phyloP scores from a whole-genome alignment of 2,797 vertebrate species.

The Leptatherina wallacei region DNA sequence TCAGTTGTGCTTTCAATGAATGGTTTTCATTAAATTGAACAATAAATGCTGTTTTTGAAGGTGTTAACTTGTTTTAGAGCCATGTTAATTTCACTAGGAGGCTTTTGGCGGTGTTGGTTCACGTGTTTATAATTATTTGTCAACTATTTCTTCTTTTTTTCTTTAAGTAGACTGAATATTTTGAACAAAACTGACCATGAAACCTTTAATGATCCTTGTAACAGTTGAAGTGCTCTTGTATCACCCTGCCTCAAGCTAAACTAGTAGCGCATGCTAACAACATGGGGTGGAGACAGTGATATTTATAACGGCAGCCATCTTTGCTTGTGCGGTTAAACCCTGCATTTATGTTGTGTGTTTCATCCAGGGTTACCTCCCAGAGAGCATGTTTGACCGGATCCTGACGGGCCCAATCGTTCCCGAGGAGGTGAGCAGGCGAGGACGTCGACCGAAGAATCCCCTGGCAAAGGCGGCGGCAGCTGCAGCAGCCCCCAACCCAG shows the following conservation, averaged over 20 bases:
- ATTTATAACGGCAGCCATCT: neutral
- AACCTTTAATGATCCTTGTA: neutral
- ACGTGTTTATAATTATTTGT: neutral
- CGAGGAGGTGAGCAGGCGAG: constrained; percentile 95
- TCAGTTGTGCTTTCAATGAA: neutral
- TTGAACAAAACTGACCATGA: too few species aligned
- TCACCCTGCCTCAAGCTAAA: neutral
- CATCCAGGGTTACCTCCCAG: constrained; percentile 94
- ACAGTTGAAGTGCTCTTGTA: neutral
- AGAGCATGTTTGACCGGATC: constrained; percentile 97
- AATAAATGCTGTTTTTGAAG: neutral
- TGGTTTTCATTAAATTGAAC: neutral
- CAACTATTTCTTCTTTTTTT: neutral
- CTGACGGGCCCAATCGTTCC: constrained; percentile 97
- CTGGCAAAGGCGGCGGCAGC: constrained; percentile 83
- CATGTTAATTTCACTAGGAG: neutral
- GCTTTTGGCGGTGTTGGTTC: neutral
- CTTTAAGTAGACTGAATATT: neutral
- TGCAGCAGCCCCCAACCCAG: constrained; percentile 70
- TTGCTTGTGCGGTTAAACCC: neutral
- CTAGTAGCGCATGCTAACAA: neutral
- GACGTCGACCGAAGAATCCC: constrained; percentile 94
- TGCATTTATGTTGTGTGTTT: constrained; percentile 5
- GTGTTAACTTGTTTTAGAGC: neutral
- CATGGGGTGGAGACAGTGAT: neutral